phyloP scores from a whole-genome alignment of 2,888 invertebrate genomes.

The Parasteatoda lunata region DNA sequence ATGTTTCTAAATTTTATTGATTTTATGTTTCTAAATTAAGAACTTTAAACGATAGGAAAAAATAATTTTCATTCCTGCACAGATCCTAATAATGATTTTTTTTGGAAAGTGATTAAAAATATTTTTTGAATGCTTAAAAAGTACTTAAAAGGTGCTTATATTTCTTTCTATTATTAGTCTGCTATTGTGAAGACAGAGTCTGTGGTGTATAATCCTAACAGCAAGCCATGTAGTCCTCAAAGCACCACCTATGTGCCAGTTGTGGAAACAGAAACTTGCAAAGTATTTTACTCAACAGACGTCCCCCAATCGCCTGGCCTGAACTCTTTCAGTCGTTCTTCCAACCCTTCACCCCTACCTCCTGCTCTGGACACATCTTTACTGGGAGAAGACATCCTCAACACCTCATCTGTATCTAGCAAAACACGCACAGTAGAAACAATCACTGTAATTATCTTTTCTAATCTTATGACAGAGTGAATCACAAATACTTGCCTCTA shows the following conservation, averaged over 20 bases:
- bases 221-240: slow-evolving; percentile 75
- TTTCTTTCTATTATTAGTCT: slow-evolving; percentile 41
- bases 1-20: too few species aligned
- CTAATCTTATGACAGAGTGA: not conserved
- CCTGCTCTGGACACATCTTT: slow-evolving; percentile 64
- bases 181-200: slow-evolving; percentile 81
- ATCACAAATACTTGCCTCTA: too few species aligned
- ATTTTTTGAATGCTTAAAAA: too few species aligned
- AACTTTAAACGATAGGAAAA: too few species aligned
- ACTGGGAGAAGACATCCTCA: slow-evolving; percentile 88
- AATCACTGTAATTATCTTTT: slow-evolving; percentile 84
- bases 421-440: slow-evolving; percentile 99
- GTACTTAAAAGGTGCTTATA: too few species aligned
- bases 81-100: too few species aligned
- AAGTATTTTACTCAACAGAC: slow-evolving; percentile 76
- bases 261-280: slow-evolving; percentile 81
- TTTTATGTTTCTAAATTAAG: too few species aligned
- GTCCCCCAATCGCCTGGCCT: slow-evolving; percentile 50
- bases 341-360: slow-evolving; percentile 65
- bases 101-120: too few species aligned
- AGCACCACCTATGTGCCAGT: slow-evolving; percentile 80
- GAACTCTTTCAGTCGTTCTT: slow-evolving; percentile 56
- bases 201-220: slow-evolving; percentile 79
- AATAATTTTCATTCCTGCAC: too few species aligned
- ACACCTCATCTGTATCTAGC: slow-evolving; percentile 92